Evolutionary conservation across 2,113 vertebrate species (phyloP), one percentile per base, ranked within the genome.

Genomic region (Atherinomorus stipes): DNA sequence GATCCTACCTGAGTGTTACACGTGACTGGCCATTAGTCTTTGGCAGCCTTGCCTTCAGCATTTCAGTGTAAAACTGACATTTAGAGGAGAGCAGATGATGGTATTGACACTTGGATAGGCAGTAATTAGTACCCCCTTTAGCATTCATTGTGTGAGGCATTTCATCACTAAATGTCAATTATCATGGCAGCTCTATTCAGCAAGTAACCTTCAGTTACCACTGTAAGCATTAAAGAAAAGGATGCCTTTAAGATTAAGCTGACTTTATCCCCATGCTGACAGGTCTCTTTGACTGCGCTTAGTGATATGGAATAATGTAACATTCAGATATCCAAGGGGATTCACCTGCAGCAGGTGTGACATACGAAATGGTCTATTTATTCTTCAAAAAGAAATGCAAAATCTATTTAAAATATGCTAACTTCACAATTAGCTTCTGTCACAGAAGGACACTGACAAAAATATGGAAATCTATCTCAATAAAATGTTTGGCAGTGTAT

Each of bases 141-240:
- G 88, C 89, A 90, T 91, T 90, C 85, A 88, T 79, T 83, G 84
- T 85, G 80, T 25, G 73, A 88, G 89, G 80, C 92, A 80, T 92
- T 92, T 90, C 86, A 84, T 90, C 80, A 76, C 81, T 93, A 93
- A 94, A 94, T 93, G 93, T 93, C 93, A 94, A 93, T 93, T 92
- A 93, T 91, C 85, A 79, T 86, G 85, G 89, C 76, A 58, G 89
- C 81, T 85, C 81, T 42, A 85, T 91, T 87, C 87, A 74, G 81
- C 61, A 25, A 68, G 81, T 87, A 91, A 93, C 92, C 93, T 92
- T 88, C 88, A 86, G 71, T 90, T 88, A 88, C 90, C 81, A 89
- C 87, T 86, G 75, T 79, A 76, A 82, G 88, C 87, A 83, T 79
- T 77, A 77, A 83, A 91, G 64, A 40, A 74, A 83, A 76, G 63